A percentile compares a stretch with the other conserved stretches of the same genome.
Evolutionary conservation across 2,113 vertebrate species (phyloP).

Genomic region (Microcebus tavaratra): DNA sequence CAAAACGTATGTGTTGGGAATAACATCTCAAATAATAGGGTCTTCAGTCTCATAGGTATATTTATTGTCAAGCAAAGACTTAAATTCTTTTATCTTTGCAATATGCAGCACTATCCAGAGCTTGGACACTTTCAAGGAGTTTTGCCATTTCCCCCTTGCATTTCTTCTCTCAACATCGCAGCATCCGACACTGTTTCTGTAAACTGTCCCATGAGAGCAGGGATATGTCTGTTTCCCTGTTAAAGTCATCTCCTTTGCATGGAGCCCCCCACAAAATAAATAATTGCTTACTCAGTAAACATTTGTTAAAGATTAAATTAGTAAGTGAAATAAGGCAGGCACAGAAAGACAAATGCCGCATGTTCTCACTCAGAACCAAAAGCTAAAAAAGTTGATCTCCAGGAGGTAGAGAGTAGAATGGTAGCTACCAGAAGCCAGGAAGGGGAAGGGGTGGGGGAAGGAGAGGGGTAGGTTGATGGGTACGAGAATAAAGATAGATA

Average conservation of each 20-base stretch:
- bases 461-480: neutral
- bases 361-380: neutral
- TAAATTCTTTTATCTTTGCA: conserved; percentile 89
- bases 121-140: conserved; percentile 87
- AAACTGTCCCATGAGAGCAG: conserved; percentile 77
- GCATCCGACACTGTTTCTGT: conserved; percentile 88
- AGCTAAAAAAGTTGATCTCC: neutral
- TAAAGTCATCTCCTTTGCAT: neutral
- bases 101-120: conserved; percentile 88
- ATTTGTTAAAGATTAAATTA: neutral
- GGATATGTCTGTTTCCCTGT: neutral
- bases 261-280: neutral
- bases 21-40: conserved; percentile 59
- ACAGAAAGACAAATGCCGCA: neutral
- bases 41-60: conserved; percentile 54
- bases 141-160: conserved; percentile 90
- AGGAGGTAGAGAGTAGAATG: neutral
- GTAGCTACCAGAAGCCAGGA: neutral
- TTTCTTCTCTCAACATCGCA: conserved; percentile 89
- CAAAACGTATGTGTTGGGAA: no score
- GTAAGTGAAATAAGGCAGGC: neutral
- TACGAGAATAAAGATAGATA: neutral
- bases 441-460: no score
- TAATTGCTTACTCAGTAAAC: neutral
- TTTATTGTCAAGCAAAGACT: conserved; percentile 88